Evolutionary conservation across 2,888 invertebrate species (phyloP).

Genomic region (Bhutanitis thaidina): DNA sequence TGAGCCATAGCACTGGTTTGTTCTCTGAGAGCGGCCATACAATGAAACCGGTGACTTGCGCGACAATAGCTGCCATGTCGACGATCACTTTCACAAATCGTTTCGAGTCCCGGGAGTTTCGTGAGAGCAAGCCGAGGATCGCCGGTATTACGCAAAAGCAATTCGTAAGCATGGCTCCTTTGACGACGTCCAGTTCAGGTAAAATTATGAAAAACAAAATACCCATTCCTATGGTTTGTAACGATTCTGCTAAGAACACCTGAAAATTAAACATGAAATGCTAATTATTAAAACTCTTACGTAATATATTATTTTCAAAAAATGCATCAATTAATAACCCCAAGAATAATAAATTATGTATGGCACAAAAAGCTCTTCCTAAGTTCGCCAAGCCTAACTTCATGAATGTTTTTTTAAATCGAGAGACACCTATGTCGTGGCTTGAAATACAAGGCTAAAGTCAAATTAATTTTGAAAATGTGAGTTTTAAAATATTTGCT

Average conservation of each 20-base stretch:
- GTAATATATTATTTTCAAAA: too few species aligned
- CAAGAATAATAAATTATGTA: too few species aligned
- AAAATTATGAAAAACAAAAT: slow-evolving; percentile 92
- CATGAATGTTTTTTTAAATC: too few species aligned
- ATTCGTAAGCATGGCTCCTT: slow-evolving; percentile 97
- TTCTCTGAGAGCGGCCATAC: slow-evolving; percentile 94
- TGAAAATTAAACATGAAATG: slow-evolving; percentile 46
- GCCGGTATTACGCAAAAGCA: slow-evolving; percentile 96
- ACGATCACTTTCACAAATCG: slow-evolving; percentile 88
- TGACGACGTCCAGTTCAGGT: slow-evolving; percentile 95
- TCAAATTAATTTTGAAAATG: too few species aligned
- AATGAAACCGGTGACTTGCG: slow-evolving; percentile 94
- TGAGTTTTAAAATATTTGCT: too few species aligned
- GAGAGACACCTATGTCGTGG: too few species aligned
- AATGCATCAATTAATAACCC: too few species aligned
- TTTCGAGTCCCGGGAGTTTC: slow-evolving; percentile 90
- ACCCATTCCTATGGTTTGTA: slow-evolving; percentile 92
- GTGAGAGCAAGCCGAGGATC: slow-evolving; percentile 86
- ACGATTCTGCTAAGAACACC: slow-evolving; percentile 91
- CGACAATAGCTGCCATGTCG: slow-evolving; percentile 91
- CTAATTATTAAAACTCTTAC: neutral
- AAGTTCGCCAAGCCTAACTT: too few species aligned
- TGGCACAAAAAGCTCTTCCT: too few species aligned
- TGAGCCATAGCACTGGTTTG: slow-evolving; percentile 88
- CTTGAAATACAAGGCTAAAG: too few species aligned